phyloP scores from a whole-genome alignment of 2,888 invertebrate species.

The Cephus nigrinus region DNA sequence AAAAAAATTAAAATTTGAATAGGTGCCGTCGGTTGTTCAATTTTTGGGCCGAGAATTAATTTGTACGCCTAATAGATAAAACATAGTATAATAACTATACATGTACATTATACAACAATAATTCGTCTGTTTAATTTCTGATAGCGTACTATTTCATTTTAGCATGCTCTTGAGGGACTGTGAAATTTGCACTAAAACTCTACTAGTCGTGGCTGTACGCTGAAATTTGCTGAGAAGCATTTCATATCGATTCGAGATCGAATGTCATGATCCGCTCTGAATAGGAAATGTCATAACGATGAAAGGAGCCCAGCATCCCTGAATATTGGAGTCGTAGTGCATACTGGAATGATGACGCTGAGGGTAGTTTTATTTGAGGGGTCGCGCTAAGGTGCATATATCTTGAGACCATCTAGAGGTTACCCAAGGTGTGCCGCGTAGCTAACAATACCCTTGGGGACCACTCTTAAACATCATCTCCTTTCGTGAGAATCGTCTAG shows the following conservation, averaged over 20 bases:
- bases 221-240: slow-evolving; percentile 1
- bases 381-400: background rate
- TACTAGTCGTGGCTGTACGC: background rate
- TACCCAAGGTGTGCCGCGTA: slow-evolving; percentile 16
- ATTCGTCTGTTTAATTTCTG: background rate
- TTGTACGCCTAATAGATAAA: background rate
- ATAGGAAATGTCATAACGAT: slow-evolving; percentile 2
- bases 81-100: background rate
- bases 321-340: background rate
- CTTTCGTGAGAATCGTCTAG: slow-evolving; percentile 8
- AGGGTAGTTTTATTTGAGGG: background rate
- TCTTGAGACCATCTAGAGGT: background rate
- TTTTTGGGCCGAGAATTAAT: no score
- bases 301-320: background rate
- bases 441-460: slow-evolving; percentile 20
- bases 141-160: slow-evolving; percentile 2
- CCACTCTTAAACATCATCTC: slow-evolving; percentile 21
- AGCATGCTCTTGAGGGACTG: background rate
- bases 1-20: no score
- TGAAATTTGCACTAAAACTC: slow-evolving; percentile 7
- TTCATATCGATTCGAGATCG: background rate
- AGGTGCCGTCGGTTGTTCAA: no score
- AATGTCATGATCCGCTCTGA: background rate
- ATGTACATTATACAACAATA: background rate
- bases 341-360: background rate